A percentile compares a stretch with the other conserved stretches of the same genome.
Conservation (phyloP, 2,888 invertebrate genomes). For the Galerucella pusilla region DNA sequence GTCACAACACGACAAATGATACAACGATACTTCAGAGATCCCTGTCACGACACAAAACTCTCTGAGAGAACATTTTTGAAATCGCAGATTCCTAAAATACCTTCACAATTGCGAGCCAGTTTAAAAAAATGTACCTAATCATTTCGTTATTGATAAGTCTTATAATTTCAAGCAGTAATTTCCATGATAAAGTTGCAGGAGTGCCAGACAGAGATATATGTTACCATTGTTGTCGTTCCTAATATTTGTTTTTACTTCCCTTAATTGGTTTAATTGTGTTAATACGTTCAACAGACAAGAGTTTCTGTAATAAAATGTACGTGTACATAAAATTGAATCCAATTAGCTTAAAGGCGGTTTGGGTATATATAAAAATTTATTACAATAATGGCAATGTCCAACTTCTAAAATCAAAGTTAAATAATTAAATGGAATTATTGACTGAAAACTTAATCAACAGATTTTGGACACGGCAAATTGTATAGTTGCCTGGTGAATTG, state of each 20-base stretch:
- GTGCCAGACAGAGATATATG: slow-evolving; percentile 8
- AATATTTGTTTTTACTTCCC: slow-evolving; percentile 33
- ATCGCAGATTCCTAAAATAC: too few relatives aligned
- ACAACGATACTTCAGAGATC: too few relatives aligned
- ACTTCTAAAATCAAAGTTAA: too few relatives aligned
- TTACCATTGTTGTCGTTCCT: slow-evolving; percentile 22
- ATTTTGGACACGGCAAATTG: too few relatives aligned
- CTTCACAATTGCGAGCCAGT: neutral
- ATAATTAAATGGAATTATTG: too few relatives aligned
- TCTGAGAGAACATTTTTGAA: too few relatives aligned
- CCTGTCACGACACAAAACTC: neutral
- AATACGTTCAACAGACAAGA: slow-evolving; percentile 1
- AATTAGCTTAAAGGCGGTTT: neutral
- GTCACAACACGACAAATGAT: too few relatives aligned
- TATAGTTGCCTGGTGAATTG: too few relatives aligned
- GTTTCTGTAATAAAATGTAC: neutral
- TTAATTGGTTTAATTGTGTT: slow-evolving; percentile 28
- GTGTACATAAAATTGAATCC: neutral
- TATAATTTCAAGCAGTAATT: neutral
- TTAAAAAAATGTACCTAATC: neutral
- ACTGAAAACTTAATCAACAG: too few relatives aligned
- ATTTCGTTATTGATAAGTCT: neutral
- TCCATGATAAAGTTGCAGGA: slow-evolving; percentile 4
- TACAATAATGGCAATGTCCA: neutral
- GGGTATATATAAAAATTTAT: neutral